Percentiles rank a stretch among this genome's conserved stretches.
These are phyloP conservation scores for Volucella zonaria DNA, from an alignment of 2,888 invertebrate species.

Conservation along the genomic window DNA sequence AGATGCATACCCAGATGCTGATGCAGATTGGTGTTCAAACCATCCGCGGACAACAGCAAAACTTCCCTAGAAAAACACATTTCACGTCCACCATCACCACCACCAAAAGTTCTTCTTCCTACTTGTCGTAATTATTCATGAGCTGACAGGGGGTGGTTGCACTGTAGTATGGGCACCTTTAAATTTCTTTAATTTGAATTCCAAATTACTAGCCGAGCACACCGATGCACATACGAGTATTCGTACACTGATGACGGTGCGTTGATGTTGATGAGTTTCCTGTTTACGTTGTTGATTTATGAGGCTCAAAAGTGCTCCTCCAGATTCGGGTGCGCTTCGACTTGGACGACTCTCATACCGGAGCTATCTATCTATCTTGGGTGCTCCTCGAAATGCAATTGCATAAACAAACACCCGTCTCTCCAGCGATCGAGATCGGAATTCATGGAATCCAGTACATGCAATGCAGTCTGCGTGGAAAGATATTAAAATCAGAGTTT, in stretches of 20 bases:
- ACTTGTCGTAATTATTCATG: slow-evolving; percentile 39
- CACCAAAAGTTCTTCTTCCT: slow-evolving; percentile 39
- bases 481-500: slow-evolving; percentile 51
- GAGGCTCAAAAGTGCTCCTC: slow-evolving; percentile 63
- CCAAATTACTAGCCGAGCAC: slow-evolving; percentile 33
- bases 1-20: slow-evolving; percentile 40
- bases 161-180: slow-evolving; percentile 16
- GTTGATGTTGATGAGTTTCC: slow-evolving; percentile 68
- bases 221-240: background rate
- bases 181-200: slow-evolving; percentile 1
- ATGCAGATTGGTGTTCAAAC: background rate
- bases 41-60: slow-evolving; percentile 25
- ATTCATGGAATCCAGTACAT: slow-evolving; percentile 56
- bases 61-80: slow-evolving; percentile 50
- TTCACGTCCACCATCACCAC: background rate
- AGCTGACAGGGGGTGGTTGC: slow-evolving; percentile 28
- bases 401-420: slow-evolving; percentile 66
- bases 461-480: background rate
- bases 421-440: background rate
- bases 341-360: slow-evolving; percentile 43
- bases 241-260: slow-evolving; percentile 55
- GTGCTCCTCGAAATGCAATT: slow-evolving; percentile 54
- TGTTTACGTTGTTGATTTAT: slow-evolving; percentile 72
- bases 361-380: slow-evolving; percentile 52
- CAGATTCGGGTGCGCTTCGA: slow-evolving; percentile 61